phyloP scores from a whole-genome alignment of 2,797 vertebrate genomes.

The Ispidina picta region DNA sequence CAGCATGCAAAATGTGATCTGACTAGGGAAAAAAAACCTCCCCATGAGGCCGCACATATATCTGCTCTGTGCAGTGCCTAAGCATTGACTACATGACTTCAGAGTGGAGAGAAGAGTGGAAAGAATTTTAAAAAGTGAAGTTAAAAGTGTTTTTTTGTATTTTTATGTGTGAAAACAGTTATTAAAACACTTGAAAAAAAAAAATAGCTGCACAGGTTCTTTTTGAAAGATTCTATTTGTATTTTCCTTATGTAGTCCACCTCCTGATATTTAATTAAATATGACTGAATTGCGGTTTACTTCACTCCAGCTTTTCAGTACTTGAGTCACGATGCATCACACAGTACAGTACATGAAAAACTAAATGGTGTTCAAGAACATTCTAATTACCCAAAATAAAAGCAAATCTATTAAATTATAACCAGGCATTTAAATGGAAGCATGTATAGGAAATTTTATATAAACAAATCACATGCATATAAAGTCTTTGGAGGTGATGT shows the following conservation, averaged over 20 bases:
- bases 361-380: not conserved
- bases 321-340: not conserved
- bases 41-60: fast-evolving
- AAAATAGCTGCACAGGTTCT: not conserved
- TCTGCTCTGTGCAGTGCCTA: fast-evolving
- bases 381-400: not conserved
- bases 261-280: not conserved
- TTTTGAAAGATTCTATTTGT: not conserved
- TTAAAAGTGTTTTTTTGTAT: not conserved
- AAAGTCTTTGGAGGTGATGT: too few relatives aligned
- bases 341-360: not conserved
- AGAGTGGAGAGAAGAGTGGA: not conserved
- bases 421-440: not conserved
- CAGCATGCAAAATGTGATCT: not conserved
- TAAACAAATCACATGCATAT: not conserved
- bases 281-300: not conserved
- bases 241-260: not conserved
- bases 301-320: not conserved
- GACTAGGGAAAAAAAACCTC: not conserved
- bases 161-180: not conserved
- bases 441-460: not conserved
- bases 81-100: fast-evolving
- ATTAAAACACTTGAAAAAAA: not conserved
- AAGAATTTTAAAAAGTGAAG: not conserved
- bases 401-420: not conserved